Evolutionary conservation across 2,113 vertebrate species (phyloP), one percentile per base, ranked within the genome.

Genomic region (Stegastes partitus): DNA sequence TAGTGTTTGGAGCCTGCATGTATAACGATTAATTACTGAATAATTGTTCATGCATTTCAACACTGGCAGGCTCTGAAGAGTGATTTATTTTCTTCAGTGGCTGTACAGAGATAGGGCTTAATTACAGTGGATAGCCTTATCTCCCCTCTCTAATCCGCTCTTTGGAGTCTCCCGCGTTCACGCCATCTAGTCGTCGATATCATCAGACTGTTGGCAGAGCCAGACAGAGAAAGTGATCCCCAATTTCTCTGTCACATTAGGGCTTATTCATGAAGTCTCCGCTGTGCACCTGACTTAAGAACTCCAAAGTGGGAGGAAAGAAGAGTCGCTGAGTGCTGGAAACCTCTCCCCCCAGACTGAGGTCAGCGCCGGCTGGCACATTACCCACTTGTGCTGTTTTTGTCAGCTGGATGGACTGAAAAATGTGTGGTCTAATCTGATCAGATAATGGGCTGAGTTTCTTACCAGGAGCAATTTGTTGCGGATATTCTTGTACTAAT

Each of bases 1-100:
- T 95, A 96, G 95, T 94, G 94, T 94, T 93, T 91, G 37, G 93
- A 94, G 94, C 94, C 91, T 91, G 94, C 95, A 95, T 95, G 95
- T 94, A 93, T 96, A 94, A 95, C 92, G 93, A 96, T 96, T 96
- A 97, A 97, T 96, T 96, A 96, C 96, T 96, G 94, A 95, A 94
- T 96, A 96, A 97, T 96, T 97, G 95, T 96, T 96, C 93, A 93
- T 93, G 94, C 94, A 94, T 95, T 95, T 95, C 95, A 95, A 90
- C 91, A 91, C 91, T 90, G 88, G 90, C 93, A 87, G 94, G 91
- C 93, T 94, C 93, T 93, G 88, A 94, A 90, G 93, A 93, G 89
- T 95, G 93, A 96, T 96, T 96, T 95, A 95, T 96, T 95, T 94
- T 93, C 91, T 93, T 91, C 89, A 68, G 87, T 54, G 90, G 81